Base-by-base conservation (phyloP, 2,797 vertebrate genomes). In the Danio choprae region DNA sequence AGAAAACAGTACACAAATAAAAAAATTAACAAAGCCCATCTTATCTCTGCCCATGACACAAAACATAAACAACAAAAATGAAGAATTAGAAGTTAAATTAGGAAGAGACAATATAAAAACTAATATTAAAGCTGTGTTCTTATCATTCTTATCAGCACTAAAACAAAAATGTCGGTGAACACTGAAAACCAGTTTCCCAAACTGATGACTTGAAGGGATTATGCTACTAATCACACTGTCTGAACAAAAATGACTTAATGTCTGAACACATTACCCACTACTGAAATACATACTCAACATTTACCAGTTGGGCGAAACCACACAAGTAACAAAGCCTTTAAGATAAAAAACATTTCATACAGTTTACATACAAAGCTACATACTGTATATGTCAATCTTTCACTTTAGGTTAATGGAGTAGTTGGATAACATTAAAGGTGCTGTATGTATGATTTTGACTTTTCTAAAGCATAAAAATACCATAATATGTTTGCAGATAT, bases 221-320 rank as follows among this genome's bases (percentile, higher is more conserved):
- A 58, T 55, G 38, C 4, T 46, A 46, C 40, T 36, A 68, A 67
- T 36, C 56, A 43, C 74, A 77, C 60, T 16, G 46, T 64, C 60
- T 67, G 63, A 55, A 77, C 41, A 44, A 9, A 44, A 53, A 68
- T 36, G 41, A 72, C 70, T 44, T 8, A 41, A 22, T 38, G 44
- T 72, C 69, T 69, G 43, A 60, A 48, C 18, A 43, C 29, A 81
- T 55, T 16, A 48, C 55, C 40, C 18, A 40, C 48, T 67, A 63
- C 44, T 9, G 9, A 43, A 20, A 72, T 18, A 58, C 18, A 20
- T 22, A 58, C 18, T 16, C 12, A 46, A 15, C 53, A 58, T 43
- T 58, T 58, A 58, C 18, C 58, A 58, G 50, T 16, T 50, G 5
- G 44, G 22, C 44, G 36, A 29, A 29, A 29, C 29, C 29, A 15